These are phyloP conservation scores for Coendou prehensilis DNA, from an alignment of 2,797 vertebrate genomes.

Conservation along the genomic window DNA sequence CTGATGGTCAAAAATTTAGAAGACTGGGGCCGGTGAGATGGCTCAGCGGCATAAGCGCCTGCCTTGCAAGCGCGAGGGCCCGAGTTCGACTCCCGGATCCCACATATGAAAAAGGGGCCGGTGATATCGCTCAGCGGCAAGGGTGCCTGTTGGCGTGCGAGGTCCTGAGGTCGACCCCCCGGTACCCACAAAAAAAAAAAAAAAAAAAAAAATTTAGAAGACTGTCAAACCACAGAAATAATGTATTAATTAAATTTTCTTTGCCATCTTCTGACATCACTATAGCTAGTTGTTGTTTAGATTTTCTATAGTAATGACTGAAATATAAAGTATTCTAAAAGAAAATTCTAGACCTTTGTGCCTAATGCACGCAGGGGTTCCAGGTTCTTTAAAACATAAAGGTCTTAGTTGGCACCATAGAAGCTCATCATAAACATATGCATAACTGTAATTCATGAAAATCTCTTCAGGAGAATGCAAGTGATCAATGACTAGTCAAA, in stretches of 20 bases:
- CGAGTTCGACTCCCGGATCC: too few relatives aligned
- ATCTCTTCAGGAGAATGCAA: background rate
- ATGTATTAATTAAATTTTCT: background rate
- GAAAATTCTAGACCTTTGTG: background rate
- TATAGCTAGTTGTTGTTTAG: background rate
- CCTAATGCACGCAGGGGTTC: background rate
- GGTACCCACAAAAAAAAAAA: too few relatives aligned
- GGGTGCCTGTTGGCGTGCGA: too few relatives aligned
- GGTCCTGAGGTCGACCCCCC: too few relatives aligned
- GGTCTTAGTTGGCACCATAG: background rate
- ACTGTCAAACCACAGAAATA: background rate
- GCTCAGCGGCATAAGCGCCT: too few relatives aligned
- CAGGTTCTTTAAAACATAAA: background rate
- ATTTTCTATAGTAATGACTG: background rate
- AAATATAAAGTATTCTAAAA: background rate
- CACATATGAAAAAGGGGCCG: too few relatives aligned
- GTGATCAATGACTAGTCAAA: background rate
- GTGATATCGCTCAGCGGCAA: too few relatives aligned
- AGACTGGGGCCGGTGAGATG: too few relatives aligned
- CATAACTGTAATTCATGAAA: background rate
- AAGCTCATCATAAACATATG: background rate
- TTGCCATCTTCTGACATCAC: background rate
- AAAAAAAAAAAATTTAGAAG: background rate
- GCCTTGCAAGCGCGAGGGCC: too few relatives aligned
- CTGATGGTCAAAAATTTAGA: background rate